phyloP scores from a whole-genome alignment of 2,888 invertebrate genomes.

The Ornithoptera priamus region DNA sequence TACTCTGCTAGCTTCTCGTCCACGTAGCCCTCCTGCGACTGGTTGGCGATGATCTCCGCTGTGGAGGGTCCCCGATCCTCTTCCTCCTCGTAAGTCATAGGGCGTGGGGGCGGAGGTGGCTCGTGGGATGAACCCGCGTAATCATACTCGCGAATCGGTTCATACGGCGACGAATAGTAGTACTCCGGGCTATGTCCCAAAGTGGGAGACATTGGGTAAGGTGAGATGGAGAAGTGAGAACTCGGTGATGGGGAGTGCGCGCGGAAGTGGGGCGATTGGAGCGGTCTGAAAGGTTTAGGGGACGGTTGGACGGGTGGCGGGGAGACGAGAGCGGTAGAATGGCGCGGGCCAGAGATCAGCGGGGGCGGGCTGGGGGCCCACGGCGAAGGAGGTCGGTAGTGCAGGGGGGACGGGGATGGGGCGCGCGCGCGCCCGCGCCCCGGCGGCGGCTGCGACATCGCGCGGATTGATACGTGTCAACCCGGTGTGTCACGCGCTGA shows the following conservation, averaged over 20 bases:
- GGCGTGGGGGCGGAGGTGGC: conserved; percentile 86
- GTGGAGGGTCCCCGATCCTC: conserved; percentile 91
- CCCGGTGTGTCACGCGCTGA: conserved; percentile 78
- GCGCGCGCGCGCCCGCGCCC: conserved; percentile 73
- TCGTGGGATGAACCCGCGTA: conserved; percentile 89
- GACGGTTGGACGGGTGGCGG: conserved; percentile 80
- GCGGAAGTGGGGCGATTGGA: conserved; percentile 71
- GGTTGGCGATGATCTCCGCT: conserved; percentile 94
- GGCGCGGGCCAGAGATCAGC: conserved; percentile 82
- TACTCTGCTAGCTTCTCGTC: conserved; percentile 96
- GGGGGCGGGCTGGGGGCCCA: conserved; percentile 89
- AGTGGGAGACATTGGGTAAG: conserved; percentile 78
- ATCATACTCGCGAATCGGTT: conserved; percentile 82
- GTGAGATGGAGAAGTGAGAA: conserved; percentile 75
- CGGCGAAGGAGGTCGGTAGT: conserved; percentile 87
- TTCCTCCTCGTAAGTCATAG: conserved; percentile 83
- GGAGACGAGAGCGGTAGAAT: conserved; percentile 77
- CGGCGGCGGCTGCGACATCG: conserved; percentile 76
- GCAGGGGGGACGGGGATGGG: conserved; percentile 79
- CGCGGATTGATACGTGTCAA: conserved; percentile 76
- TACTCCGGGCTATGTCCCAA: conserved; percentile 82
- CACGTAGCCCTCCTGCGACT: conserved; percentile 96
- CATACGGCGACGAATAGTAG: conserved; percentile 80
- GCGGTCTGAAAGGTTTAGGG: conserved; percentile 72
- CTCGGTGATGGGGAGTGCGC: conserved; percentile 74